phyloP scores from a whole-genome alignment of 1,140 invertebrate species.

The Eriosoma lanigerum region DNA sequence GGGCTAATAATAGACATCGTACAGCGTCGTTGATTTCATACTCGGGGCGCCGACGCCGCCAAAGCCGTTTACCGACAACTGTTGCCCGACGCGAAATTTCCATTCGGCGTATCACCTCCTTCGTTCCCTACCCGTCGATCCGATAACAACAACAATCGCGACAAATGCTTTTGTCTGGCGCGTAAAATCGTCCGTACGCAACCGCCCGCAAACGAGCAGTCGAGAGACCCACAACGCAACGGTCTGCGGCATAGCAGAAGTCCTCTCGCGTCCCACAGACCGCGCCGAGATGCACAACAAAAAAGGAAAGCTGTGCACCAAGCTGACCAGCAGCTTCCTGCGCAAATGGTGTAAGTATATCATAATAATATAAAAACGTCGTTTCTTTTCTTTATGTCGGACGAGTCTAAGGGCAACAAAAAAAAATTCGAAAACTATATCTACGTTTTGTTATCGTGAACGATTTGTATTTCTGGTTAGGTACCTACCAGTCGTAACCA shows the following conservation, averaged over 20 bases:
- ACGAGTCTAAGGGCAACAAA: no score
- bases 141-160: no score
- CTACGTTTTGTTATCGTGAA: no score
- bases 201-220: no score
- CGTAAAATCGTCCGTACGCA: no score
- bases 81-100: not conserved
- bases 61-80: not conserved
- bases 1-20: not conserved
- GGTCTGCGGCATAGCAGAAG: not conserved
- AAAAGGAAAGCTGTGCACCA: conserved; percentile 55
- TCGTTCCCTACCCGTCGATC: not conserved
- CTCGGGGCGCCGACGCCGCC: not conserved
- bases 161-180: no score
- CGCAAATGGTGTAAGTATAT: conserved; percentile 58
- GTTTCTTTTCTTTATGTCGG: no score
- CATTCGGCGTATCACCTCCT: not conserved
- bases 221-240: no score
- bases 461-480: no score
- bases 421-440: no score
- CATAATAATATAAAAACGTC: conserved; percentile 58
- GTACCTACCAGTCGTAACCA: no score
- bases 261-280: no score
- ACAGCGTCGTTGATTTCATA: not conserved
- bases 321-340: conserved; percentile 56
- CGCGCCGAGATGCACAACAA: conserved; percentile 53